A percentile compares a stretch with the other conserved stretches of the same genome.
Conservation (phyloP, 2,113 vertebrate genomes). For the Oryctolagus cuniculus region mOryCun1.1 NC_091442.1:19262501-19263000, state of each 20-base stretch:
- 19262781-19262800: not conserved
- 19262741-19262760: not conserved
- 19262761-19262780: not conserved
- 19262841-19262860: not conserved
- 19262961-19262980: constrained; percentile 29
- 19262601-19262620: not conserved
- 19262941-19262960: not conserved
- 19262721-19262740: not conserved
- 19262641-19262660: not conserved
- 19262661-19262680: not conserved
- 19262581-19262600: not conserved
- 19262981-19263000: not conserved
- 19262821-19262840: not conserved
- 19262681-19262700: not conserved
- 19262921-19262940: not conserved
- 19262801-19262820: not conserved
- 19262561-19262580: not conserved
- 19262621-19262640: not conserved
- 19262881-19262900: rapidly evolving
- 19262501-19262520: not conserved
- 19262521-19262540: not conserved
- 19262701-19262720: not conserved
- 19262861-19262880: not conserved
- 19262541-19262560: not conserved
- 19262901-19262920: not conserved